Conservation (phyloP, 1,140 invertebrate species). For the Drosophila ironensis region DNA sequence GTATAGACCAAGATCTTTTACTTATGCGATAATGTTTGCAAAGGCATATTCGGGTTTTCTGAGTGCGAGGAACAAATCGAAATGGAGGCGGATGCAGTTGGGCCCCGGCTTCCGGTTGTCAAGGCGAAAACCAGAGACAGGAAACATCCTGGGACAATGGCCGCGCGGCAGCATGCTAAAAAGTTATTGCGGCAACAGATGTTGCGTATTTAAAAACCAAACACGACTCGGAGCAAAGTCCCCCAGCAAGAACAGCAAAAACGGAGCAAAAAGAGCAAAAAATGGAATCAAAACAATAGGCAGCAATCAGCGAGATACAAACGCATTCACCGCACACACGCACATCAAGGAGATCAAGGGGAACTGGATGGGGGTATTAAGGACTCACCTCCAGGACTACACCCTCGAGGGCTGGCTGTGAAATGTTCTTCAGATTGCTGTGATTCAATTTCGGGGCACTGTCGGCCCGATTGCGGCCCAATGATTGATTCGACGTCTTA, state of each 20-base stretch:
- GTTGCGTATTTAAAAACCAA: slow-evolving; percentile 57
- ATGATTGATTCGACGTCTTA: slow-evolving; percentile 83
- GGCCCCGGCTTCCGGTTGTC: slow-evolving; percentile 58
- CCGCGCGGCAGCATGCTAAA: slow-evolving; percentile 58
- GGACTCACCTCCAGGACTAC: slow-evolving; percentile 82
- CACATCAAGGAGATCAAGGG: slow-evolving; percentile 2
- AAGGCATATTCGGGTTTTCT: no score
- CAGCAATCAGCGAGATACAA: slow-evolving; percentile 67
- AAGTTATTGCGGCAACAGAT: slow-evolving; percentile 74
- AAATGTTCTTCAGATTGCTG: slow-evolving; percentile 84
- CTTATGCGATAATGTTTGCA: no score
- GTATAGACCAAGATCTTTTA: no score
- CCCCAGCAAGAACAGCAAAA: not conserved
- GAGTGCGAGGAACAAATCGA: slow-evolving; percentile 14
- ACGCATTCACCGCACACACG: slow-evolving; percentile 16
- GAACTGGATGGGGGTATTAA: not conserved
- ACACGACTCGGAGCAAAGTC: slow-evolving; percentile 1
- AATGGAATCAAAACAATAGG: slow-evolving; percentile 77
- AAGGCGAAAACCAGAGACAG: slow-evolving; percentile 39
- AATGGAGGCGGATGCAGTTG: slow-evolving; percentile 62
- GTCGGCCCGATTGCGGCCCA: slow-evolving; percentile 83
- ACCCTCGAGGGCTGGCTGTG: slow-evolving; percentile 83
- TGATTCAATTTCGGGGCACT: slow-evolving; percentile 85
- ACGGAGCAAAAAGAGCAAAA: not conserved
- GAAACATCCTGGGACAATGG: slow-evolving; percentile 23